Conservation (phyloP, 2,113 vertebrate genomes). For the Cygnus atratus region DNA sequence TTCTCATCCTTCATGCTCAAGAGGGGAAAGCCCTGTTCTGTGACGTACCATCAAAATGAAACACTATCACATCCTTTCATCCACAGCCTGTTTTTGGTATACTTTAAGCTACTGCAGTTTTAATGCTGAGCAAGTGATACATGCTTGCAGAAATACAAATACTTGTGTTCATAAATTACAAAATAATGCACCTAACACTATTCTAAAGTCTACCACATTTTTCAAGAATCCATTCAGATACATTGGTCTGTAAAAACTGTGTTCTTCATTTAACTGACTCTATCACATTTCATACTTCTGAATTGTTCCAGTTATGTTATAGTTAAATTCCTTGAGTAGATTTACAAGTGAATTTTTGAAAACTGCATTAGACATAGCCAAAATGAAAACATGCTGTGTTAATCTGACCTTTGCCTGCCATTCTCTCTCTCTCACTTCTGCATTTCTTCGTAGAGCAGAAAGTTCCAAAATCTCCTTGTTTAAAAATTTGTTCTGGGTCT, state of each 20-base stretch:
- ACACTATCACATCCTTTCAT: background rate
- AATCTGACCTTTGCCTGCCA: constrained; percentile 89
- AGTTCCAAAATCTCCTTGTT: constrained; percentile 99
- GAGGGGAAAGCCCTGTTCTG: background rate
- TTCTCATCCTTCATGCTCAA: accelerated
- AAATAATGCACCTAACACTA: background rate
- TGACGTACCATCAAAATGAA: background rate
- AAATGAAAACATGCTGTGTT: background rate
- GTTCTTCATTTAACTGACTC: background rate
- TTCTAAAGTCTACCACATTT: background rate
- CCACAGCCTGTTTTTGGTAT: background rate
- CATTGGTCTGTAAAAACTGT: background rate
- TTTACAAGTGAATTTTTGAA: background rate
- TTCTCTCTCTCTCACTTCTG: constrained; percentile 87
- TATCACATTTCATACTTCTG: background rate
- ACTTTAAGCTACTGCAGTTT: background rate
- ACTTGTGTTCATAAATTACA: background rate
- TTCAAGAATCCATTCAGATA: background rate
- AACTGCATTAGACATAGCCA: background rate
- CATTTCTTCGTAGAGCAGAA: constrained; percentile 88
- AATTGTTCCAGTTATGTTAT: background rate
- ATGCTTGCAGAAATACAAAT: background rate
- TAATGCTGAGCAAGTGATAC: background rate
- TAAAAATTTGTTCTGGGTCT: constrained; percentile 95
- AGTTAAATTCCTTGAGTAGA: background rate